Evolutionary conservation across 2,113 vertebrate species (phyloP).

Genomic region (Chloebia gouldiae): DNA sequence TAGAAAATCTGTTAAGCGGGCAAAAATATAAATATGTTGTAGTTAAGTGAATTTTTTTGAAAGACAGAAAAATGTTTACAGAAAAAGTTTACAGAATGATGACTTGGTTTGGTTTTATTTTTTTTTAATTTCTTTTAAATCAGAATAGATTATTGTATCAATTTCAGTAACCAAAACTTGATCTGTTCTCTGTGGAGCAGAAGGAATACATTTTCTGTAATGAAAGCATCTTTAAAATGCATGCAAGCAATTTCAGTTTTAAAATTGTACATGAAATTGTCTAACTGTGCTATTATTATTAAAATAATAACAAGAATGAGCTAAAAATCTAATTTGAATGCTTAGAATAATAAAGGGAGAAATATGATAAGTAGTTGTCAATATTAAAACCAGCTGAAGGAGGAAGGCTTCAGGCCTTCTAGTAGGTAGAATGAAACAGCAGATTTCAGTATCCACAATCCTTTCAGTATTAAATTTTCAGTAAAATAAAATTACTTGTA

Average conservation of each 20-base stretch:
- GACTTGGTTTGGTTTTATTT: not conserved
- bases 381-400: constrained; percentile 91
- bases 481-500: constrained; percentile 97
- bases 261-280: constrained; percentile 48
- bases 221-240: constrained; percentile 52
- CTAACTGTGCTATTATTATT: constrained; percentile 43
- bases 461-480: constrained; percentile 88
- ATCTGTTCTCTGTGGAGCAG: not conserved
- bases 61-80: not conserved
- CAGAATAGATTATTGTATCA: not conserved
- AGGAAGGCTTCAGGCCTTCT: constrained; percentile 90
- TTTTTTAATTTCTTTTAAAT: not conserved
- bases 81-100: not conserved
- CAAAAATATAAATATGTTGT: not conserved
- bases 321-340: constrained; percentile 77
- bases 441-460: constrained; percentile 86
- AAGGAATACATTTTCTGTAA: constrained; percentile 21
- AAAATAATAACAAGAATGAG: constrained; percentile 49
- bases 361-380: constrained; percentile 87
- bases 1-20: not conserved
- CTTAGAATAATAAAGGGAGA: constrained; percentile 79
- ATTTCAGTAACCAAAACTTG: constrained; percentile 1
- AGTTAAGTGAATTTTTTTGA: not conserved
- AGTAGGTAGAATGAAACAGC: constrained; percentile 89
- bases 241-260: constrained; percentile 23